A percentile compares a stretch with the other conserved stretches of the same genome.
Evolutionary conservation across 2,888 invertebrate species (phyloP).

Genomic region (Camponotus fellah): DNA sequence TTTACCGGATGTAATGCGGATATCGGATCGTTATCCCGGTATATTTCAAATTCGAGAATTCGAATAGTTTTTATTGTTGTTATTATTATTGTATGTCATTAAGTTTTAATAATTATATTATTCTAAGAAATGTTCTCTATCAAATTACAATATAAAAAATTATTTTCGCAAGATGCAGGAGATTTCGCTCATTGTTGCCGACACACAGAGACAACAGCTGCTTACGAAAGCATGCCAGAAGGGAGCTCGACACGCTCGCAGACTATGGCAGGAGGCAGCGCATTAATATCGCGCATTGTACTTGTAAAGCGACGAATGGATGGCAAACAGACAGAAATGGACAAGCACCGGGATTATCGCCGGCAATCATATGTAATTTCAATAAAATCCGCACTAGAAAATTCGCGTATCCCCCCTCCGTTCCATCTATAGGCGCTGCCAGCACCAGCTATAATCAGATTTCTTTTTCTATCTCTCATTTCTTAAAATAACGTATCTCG

Average conservation of each 20-base stretch:
- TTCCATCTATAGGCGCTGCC: background rate
- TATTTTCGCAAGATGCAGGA: conserved; percentile 9
- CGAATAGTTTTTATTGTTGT: background rate
- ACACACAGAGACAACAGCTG: conserved; percentile 31
- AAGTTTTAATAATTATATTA: background rate
- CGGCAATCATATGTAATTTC: conserved; percentile 30
- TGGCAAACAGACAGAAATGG: background rate
- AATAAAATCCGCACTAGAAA: conserved; percentile 11
- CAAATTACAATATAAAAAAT: background rate
- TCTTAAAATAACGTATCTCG: background rate
- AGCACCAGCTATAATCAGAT: conserved; percentile 1
- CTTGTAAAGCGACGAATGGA: conserved; percentile 14
- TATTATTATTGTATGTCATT: background rate
- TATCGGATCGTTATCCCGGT: background rate
- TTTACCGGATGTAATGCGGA: background rate
- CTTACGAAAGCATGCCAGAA: conserved; percentile 59
- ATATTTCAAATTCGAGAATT: background rate
- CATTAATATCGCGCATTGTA: conserved; percentile 18
- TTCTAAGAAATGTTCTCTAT: background rate
- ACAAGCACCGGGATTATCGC: conserved; percentile 28
- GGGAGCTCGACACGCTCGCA: conserved; percentile 59
- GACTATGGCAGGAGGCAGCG: conserved; percentile 24
- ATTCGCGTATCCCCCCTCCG: background rate
- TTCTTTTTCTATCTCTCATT: background rate
- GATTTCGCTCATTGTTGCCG: conserved; percentile 47